phyloP scores from a whole-genome alignment of 2,113 vertebrate species.

The Ursus arctos region DNA sequence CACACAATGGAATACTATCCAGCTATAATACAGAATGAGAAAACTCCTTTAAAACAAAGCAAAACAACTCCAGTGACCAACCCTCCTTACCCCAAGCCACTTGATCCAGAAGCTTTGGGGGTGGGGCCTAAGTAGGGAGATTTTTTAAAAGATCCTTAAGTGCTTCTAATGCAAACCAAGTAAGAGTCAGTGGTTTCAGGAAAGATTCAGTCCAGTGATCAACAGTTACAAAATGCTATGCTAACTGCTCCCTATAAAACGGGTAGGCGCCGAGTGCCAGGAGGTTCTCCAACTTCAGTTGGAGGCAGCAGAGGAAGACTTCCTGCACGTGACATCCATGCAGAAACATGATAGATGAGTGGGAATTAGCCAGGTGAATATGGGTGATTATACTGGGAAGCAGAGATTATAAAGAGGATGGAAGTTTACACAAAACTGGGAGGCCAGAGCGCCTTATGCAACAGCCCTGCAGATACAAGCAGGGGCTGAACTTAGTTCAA shows the following conservation, averaged over 20 bases:
- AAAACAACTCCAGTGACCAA: not conserved
- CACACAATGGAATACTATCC: not conserved
- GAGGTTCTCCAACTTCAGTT: not conserved
- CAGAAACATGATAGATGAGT: not conserved
- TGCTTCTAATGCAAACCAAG: not conserved
- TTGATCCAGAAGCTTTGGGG: not conserved
- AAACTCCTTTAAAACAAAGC: conserved; percentile 16
- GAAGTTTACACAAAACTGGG: not conserved
- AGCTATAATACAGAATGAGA: not conserved
- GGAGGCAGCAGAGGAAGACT: not conserved
- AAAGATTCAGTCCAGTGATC: not conserved
- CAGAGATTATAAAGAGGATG: not conserved
- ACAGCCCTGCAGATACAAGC: not conserved
- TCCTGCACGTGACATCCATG: not conserved
- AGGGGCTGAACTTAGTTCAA: not conserved
- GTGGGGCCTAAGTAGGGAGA: not conserved
- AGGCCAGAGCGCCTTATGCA: not conserved
- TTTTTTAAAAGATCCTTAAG: not conserved
- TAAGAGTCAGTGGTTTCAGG: not conserved
- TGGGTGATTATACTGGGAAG: not conserved
- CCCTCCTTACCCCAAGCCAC: not conserved
- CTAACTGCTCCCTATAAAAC: not conserved
- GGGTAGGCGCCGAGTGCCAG: not conserved
- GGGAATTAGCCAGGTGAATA: not conserved
- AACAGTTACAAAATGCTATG: not conserved